Evolutionary conservation across 2,113 vertebrate species (phyloP).

Genomic region (Poeciliopsis retropinna): DNA sequence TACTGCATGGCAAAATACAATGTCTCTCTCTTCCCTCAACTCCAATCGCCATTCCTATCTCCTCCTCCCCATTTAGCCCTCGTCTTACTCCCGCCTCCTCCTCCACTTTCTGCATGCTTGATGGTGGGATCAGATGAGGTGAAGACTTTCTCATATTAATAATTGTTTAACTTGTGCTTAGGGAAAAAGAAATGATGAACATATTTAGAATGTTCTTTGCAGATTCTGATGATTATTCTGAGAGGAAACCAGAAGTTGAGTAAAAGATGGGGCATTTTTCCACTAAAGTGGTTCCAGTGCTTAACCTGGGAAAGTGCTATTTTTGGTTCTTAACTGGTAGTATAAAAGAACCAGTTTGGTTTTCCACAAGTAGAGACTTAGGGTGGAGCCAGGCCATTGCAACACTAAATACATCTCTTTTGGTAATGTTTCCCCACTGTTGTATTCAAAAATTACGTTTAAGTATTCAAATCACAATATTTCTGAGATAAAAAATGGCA

Average conservation of each 20-base stretch:
- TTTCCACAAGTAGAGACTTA: neutral
- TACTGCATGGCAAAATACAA: constrained; percentile 13
- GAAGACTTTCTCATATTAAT: constrained; percentile 67
- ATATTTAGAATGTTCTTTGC: too few relatives aligned
- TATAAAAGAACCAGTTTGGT: neutral
- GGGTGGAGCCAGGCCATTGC: neutral
- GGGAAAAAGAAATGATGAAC: neutral
- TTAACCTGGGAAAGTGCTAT: neutral
- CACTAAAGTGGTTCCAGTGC: neutral
- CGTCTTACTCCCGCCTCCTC: constrained; percentile 45
- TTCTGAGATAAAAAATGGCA: neutral
- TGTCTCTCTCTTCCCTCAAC: constrained; percentile 23
- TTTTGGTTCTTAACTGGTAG: neutral
- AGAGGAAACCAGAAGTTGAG: neutral
- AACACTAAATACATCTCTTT: neutral
- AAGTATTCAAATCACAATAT: too few relatives aligned
- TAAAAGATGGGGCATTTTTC: neutral
- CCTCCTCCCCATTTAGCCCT: constrained; percentile 43
- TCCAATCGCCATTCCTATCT: constrained; percentile 65
- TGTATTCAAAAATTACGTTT: neutral
- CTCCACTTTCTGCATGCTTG: constrained; percentile 36
- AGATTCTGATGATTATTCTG: too few relatives aligned
- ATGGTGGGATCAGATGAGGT: constrained; percentile 58
- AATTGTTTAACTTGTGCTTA: constrained; percentile 30
- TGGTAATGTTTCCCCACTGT: neutral